Conservation (phyloP, 1,140 invertebrate genomes). For the Dreissena polymorpha region DNA sequence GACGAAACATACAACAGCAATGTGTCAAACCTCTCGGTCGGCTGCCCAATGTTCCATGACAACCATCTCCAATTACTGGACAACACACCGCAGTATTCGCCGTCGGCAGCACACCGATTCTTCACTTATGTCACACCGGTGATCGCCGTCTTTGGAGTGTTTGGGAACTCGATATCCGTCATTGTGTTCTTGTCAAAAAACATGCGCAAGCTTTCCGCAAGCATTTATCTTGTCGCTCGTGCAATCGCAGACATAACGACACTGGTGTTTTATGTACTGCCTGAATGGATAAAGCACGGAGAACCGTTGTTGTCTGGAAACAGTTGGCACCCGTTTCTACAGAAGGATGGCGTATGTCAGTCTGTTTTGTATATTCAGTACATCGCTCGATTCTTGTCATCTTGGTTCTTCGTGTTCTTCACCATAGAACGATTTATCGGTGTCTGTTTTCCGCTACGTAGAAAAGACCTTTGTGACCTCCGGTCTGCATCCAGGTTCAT, state of each 20-base stretch:
- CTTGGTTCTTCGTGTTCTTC: too few relatives aligned
- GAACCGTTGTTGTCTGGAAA: conserved; percentile 46
- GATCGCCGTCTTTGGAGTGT: conserved; percentile 62
- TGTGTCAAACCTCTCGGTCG: too few relatives aligned
- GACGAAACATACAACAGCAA: too few relatives aligned
- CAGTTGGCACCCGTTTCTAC: neutral
- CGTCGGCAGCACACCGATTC: conserved; percentile 24
- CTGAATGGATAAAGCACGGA: conserved; percentile 69
- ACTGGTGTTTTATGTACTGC: conserved; percentile 70
- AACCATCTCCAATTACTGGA: neutral
- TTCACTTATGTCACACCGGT: conserved; percentile 49
- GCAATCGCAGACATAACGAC: conserved; percentile 70
- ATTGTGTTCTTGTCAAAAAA: conserved; percentile 69
- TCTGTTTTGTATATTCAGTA: too few relatives aligned
- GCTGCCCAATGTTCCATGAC: neutral
- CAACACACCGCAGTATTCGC: neutral
- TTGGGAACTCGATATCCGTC: conserved; percentile 71
- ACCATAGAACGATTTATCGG: too few relatives aligned
- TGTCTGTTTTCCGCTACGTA: conserved; percentile 84
- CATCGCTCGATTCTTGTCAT: conserved; percentile 67
- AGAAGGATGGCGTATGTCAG: neutral
- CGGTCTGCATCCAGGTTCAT: conserved; percentile 50
- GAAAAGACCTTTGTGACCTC: conserved; percentile 52
- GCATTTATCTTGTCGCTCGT: conserved; percentile 70
- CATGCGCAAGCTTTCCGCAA: conserved; percentile 71